Base-by-base conservation (phyloP, 2,888 invertebrate genomes). In the Eudemis profundana region DNA sequence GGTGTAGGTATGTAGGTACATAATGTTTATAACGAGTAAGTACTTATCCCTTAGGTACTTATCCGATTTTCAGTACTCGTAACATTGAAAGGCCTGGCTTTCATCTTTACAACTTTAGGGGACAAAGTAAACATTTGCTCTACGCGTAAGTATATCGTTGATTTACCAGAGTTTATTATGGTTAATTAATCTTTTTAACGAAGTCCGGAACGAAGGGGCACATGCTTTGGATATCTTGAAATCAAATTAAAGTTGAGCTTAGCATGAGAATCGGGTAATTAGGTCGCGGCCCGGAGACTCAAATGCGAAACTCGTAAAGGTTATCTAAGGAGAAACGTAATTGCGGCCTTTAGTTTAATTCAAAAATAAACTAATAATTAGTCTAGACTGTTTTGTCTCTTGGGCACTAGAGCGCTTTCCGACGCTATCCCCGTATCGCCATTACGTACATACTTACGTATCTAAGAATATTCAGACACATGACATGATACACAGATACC, bases 221-320 rank as follows among this genome's bases (percentile, higher is more conserved):
- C 10, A 21, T 60, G 17, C 38, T 23, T 23, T 7, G 19, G 19
- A 56, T 42, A 50, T 42, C 40, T 50, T 27, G 10, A 49, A 42
- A 60, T 50, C 42, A 50, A 49, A 60, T 50, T 60, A 29, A 42
- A 50, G 29, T 50, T 50, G 7, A 2, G 15, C n/a, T 59, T 40
- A 33, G 44, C n/a, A 14, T 49, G 49, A 17, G 19, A 36, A 60
- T 29, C 40, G 14, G n/a, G 29, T 42, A 60, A 60, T 50, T 17
- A 50, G 40, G 50, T 42, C 29, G 14, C 17, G 33, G 57, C 7
- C n/a, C 4, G 4, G 27, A 56, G n/a, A n/a, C 33, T 44, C 33
- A 19, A 33, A 29, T 19, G 44, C 44, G 4, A 44, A 44, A 5
- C 33, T 40, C 15, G 44, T 5, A n/a, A 23, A 49, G 49, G 29